Conservation (phyloP, 2,797 vertebrate species). For the Cossypha heuglini region DNA sequence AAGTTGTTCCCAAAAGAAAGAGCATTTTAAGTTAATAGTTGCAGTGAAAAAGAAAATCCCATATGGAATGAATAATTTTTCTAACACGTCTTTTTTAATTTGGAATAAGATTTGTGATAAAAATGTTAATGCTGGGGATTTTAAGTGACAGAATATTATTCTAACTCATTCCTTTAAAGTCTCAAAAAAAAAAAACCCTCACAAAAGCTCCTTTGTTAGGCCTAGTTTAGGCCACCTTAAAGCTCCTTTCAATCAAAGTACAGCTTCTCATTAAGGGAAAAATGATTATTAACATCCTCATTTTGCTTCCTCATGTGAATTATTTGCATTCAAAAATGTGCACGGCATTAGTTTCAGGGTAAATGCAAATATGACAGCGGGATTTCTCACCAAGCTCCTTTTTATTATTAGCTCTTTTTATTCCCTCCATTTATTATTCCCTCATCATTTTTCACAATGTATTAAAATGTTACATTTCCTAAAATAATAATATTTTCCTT, state of each 20-base stretch:
- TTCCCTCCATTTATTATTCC: conserved; percentile 79
- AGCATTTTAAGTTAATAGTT: conserved; percentile 47
- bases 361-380: conserved; percentile 83
- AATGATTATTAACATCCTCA: conserved; percentile 80
- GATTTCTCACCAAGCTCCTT: conserved; percentile 78
- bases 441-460: conserved; percentile 79
- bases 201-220: conserved; percentile 69
- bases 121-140: conserved; percentile 60
- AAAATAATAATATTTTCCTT: conserved; percentile 82
- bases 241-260: conserved; percentile 77
- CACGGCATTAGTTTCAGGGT: conserved; percentile 79
- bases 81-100: conserved; percentile 64
- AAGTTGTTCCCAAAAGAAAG: conserved; percentile 33
- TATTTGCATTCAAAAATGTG: conserved; percentile 83
- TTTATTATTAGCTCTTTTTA: conserved; percentile 81
- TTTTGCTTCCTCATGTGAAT: conserved; percentile 82
- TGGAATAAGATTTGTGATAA: conserved; percentile 67
- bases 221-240: conserved; percentile 73
- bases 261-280: conserved; percentile 80
- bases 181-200: background rate
- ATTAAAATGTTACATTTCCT: conserved; percentile 80
- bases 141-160: conserved; percentile 65
- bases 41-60: conserved; percentile 53
- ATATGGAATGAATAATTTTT: conserved; percentile 63
- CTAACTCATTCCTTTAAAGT: conserved; percentile 62